Evolutionary conservation across 1,140 invertebrate genomes (phyloP).

Genomic region (Zaprionus africanus): DNA sequence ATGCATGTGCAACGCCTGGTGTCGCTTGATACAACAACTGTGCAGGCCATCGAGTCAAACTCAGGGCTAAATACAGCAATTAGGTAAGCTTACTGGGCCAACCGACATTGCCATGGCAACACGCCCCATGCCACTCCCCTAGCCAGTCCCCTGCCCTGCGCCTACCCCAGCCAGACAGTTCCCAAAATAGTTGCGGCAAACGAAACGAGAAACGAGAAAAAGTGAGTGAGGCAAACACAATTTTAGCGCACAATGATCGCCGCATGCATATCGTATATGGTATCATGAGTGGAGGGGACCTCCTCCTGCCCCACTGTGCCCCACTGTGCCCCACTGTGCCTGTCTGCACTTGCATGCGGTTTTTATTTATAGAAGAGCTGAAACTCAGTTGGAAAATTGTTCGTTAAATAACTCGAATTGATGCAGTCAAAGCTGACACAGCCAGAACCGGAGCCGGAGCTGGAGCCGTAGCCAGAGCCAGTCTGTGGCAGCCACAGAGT

Average conservation of each 20-base stretch:
- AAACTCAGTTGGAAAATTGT: conserved; percentile 26
- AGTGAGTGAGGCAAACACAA: conserved; percentile 12
- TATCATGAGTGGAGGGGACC: background rate
- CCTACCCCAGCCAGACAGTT: background rate
- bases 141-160: background rate
- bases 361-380: conserved; percentile 10
- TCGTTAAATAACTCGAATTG: conserved; percentile 23
- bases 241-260: conserved; percentile 23
- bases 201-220: background rate
- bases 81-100: conserved; percentile 35
- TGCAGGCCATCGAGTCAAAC: conserved; percentile 56
- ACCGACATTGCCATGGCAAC: background rate
- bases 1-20: conserved; percentile 1
- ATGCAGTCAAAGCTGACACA: background rate
- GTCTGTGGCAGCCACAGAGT: conserved; percentile 11
- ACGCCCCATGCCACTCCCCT: background rate
- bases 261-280: too few relatives aligned
- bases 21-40: conserved; percentile 19
- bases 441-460: background rate
- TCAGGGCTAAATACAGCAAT: conserved; percentile 64
- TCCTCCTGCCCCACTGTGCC: background rate
- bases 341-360: background rate
- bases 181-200: conserved; percentile 10
- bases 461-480: background rate
- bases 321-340: background rate